phyloP scores from a whole-genome alignment of 2,797 vertebrate species.

The Limnodromus scolopaceus region DNA sequence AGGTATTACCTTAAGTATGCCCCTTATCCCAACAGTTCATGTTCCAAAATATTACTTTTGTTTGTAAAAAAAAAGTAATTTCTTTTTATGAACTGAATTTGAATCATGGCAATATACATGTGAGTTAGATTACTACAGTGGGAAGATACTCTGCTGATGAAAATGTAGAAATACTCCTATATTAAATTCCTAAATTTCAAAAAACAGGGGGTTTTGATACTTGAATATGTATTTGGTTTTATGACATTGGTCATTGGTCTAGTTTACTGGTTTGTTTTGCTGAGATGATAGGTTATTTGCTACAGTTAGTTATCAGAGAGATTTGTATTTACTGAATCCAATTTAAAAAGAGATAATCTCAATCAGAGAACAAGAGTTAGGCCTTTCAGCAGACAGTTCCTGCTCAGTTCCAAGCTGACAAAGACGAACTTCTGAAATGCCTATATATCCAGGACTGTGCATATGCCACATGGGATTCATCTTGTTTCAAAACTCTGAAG shows the following conservation, averaged over 20 bases:
- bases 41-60: background rate
- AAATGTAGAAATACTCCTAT: background rate
- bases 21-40: background rate
- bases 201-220: rapidly evolving
- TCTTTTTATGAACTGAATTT: background rate
- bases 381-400: background rate
- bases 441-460: background rate
- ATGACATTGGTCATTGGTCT: background rate
- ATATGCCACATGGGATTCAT: background rate
- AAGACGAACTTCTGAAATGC: background rate
- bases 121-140: background rate
- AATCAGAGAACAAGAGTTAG: background rate
- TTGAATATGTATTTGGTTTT: background rate
- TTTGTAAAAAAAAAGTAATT: background rate
- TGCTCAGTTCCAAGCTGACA: background rate
- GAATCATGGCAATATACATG: background rate
- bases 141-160: background rate
- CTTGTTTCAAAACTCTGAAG: background rate
- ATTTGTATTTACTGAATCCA: background rate
- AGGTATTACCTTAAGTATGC: background rate
- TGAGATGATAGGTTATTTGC: background rate
- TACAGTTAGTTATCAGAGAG: background rate
- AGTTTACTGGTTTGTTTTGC: background rate
- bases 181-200: background rate
- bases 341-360: background rate